phyloP scores from a whole-genome alignment of 2,113 vertebrate species.

The Aythya baeri region DNA sequence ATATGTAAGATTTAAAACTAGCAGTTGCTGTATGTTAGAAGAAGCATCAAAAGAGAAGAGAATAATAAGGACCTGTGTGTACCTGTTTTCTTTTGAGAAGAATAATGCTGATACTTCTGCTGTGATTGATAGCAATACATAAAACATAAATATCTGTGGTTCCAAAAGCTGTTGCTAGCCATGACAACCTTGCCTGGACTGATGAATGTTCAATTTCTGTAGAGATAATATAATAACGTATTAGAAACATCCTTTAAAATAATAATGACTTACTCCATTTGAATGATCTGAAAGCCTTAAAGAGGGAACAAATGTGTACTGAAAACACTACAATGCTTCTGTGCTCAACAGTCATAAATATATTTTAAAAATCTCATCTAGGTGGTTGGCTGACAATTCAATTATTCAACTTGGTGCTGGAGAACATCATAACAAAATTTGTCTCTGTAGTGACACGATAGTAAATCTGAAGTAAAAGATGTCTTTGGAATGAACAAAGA shows the following conservation, averaged over 20 bases:
- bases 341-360: background rate
- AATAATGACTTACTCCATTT: conserved; percentile 17
- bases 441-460: background rate
- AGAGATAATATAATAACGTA: conserved; percentile 23
- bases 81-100: conserved; percentile 11
- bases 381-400: conserved; percentile 38
- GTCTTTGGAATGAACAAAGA: background rate
- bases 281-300: conserved; percentile 27
- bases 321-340: background rate
- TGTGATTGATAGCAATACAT: conserved; percentile 1
- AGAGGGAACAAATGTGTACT: conserved; percentile 10
- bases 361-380: conserved; percentile 14
- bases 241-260: conserved; percentile 51
- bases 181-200: background rate
- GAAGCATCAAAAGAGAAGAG: background rate
- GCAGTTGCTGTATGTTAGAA: background rate
- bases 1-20: background rate
- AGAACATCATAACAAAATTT: conserved; percentile 42
- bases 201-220: conserved; percentile 22
- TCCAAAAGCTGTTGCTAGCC: background rate
- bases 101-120: background rate
- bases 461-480: conserved; percentile 48
- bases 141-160: background rate
- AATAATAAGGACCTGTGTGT: background rate
- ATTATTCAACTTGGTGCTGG: conserved; percentile 31